These are phyloP conservation scores for Cathartes aura DNA, from an alignment of 2,113 vertebrate species.

Conservation along the genomic window DNA sequence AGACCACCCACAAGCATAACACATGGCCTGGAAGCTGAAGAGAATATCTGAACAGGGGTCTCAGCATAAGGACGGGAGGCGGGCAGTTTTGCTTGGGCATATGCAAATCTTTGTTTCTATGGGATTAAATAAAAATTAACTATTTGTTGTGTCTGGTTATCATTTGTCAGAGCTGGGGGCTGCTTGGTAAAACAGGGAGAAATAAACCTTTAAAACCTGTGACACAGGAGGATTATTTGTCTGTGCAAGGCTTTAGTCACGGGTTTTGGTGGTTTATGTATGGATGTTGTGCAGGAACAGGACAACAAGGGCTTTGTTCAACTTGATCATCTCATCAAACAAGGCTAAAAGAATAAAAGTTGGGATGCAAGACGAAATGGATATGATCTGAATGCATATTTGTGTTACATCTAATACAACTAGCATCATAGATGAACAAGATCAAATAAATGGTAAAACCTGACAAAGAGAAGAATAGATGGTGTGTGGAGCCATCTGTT, in stretches of 20 bases:
- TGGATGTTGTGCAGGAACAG: slow-evolving; percentile 51
- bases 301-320: slow-evolving; percentile 80
- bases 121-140: slow-evolving; percentile 56
- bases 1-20: slow-evolving; percentile 75
- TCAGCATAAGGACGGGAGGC: slow-evolving; percentile 41
- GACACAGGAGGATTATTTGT: slow-evolving; percentile 21
- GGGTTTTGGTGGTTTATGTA: slow-evolving; percentile 50
- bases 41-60: slow-evolving; percentile 61
- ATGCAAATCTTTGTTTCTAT: slow-evolving; percentile 59
- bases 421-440: slow-evolving; percentile 88
- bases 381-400: slow-evolving; percentile 87
- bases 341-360: slow-evolving; percentile 79
- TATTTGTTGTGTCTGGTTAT: slow-evolving; percentile 50
- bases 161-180: neutral
- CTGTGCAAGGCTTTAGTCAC: slow-evolving; percentile 42
- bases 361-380: slow-evolving; percentile 80
- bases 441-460: slow-evolving; percentile 93
- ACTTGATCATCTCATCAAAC: slow-evolving; percentile 79
- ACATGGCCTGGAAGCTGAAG: slow-evolving; percentile 70
- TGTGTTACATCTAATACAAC: slow-evolving; percentile 84
- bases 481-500: slow-evolving; percentile 99
- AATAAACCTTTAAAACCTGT: slow-evolving; percentile 41
- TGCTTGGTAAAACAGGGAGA: neutral
- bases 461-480: slow-evolving; percentile 99
- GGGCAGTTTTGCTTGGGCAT: slow-evolving; percentile 25